A percentile compares a stretch with the other conserved stretches of the same genome.
Evolutionary conservation across 2,888 invertebrate species (phyloP).

Genomic region (Lepidonotus clava): DNA sequence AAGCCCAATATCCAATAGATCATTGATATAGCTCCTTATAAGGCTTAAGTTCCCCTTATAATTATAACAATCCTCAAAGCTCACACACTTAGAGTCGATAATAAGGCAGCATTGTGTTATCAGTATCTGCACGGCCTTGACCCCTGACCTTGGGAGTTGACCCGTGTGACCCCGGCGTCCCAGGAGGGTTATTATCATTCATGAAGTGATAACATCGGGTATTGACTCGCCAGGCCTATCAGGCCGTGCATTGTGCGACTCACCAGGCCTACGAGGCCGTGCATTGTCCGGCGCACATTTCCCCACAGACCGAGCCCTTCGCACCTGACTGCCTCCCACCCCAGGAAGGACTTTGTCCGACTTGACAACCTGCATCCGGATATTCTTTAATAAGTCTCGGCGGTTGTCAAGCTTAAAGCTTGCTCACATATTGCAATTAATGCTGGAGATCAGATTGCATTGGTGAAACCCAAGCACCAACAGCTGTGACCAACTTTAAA

Average conservation of each 20-base stretch:
- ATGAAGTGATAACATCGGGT: constrained; percentile 23
- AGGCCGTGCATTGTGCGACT: background rate
- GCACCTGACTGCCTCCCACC: background rate
- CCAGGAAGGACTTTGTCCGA: background rate
- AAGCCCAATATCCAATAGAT: no score
- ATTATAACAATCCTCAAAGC: no score
- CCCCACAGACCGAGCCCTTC: background rate
- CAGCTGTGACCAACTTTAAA: no score
- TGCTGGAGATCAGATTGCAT: no score
- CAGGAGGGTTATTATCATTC: constrained; percentile 12
- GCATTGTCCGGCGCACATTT: background rate
- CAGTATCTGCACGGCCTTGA: background rate
- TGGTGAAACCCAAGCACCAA: no score
- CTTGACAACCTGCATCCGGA: background rate
- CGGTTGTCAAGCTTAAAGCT: no score
- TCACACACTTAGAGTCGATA: background rate
- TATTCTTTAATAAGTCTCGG: background rate
- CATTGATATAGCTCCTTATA: no score
- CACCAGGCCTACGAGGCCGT: background rate
- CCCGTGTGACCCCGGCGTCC: background rate
- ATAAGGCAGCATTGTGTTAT: background rate
- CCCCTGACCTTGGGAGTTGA: background rate
- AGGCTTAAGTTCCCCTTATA: no score
- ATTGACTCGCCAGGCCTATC: constrained; percentile 7
- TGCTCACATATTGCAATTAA: no score